Base-by-base conservation (phyloP, 1,140 invertebrate genomes). In the Trichonephila clavata region DNA sequence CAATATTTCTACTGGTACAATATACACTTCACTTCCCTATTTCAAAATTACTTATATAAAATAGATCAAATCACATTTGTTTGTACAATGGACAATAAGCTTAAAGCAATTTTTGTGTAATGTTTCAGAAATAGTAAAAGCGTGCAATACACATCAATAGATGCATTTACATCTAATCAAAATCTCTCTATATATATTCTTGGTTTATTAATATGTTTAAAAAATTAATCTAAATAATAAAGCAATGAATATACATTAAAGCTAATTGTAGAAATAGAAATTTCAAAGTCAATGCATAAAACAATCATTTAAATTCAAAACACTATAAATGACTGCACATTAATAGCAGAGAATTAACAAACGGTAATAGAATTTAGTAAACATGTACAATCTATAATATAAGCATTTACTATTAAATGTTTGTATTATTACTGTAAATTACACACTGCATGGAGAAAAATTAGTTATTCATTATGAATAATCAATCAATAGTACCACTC, bases 11-110 rank as follows among this genome's bases (percentile, higher is more conserved):
- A 89, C 71, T 89, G 43, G 63, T 89, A 89, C 61, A 59, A 89
- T 89, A 89, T 63, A 89, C 87, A 50, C 50, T 50, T 50, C 27
- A 13, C 10, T 87, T 87, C 61, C 27, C 13, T 13, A n/a, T 59
- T 84, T 43, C 59, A 87, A 87, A 87, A 63, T 63, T 63, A 65
- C n/a, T 65, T 87, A 32, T 59, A 84, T 65, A 87, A 87, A 87
- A 87, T 87, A 87, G 16, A 27, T 63, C n/a, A 87, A 87, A 61
- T 57, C 60, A 65, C 59, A 65, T 65, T 63, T 87, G 20, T 87
- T 87, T 87, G 39, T 87, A 87, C 59, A 63, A 32, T 50, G 57
- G 24, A 39, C 71, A 77, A 39, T 77, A 32, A 27, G 27, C 27
- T 77, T 32, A 32, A 77, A 39, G 71, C 27, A 32, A 77, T 77